Conservation (phyloP, 2,113 vertebrate genomes). For the Tachuris rubrigastra region DNA sequence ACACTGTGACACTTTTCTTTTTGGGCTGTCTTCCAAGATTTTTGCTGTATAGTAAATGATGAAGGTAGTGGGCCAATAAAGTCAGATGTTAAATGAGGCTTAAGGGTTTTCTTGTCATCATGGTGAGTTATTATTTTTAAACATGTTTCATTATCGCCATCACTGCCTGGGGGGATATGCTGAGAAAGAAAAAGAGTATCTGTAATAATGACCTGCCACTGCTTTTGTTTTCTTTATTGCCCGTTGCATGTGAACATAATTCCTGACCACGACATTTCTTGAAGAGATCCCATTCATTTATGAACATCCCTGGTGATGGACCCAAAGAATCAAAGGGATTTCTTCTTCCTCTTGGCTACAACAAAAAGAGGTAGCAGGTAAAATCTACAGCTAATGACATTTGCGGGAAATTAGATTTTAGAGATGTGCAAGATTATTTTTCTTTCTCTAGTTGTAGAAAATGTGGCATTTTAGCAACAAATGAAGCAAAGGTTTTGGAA, state of each 20-base stretch:
- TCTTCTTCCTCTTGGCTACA: background rate
- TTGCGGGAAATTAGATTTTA: background rate
- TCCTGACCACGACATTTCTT: background rate
- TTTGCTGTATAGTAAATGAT: background rate
- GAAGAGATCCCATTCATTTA: background rate
- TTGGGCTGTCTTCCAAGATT: background rate
- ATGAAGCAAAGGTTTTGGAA: background rate
- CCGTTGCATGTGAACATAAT: background rate
- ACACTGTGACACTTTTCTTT: background rate
- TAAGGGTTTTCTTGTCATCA: constrained; percentile 20
- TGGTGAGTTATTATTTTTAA: constrained; percentile 19
- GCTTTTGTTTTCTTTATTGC: background rate
- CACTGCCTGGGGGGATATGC: background rate
- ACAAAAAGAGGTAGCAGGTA: background rate
- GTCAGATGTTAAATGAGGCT: constrained; percentile 27
- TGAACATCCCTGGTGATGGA: background rate
- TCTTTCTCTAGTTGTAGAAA: background rate
- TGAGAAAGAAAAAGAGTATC: background rate
- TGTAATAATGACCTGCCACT: background rate
- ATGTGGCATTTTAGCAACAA: background rate
- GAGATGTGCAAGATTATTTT: background rate
- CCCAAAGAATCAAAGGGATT: background rate
- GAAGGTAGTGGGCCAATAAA: background rate
- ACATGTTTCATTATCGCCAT: background rate
- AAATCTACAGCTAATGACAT: constrained; percentile 21